Base-by-base conservation (phyloP, 1,140 invertebrate genomes). In the Notospermus geniculatus region DNA sequence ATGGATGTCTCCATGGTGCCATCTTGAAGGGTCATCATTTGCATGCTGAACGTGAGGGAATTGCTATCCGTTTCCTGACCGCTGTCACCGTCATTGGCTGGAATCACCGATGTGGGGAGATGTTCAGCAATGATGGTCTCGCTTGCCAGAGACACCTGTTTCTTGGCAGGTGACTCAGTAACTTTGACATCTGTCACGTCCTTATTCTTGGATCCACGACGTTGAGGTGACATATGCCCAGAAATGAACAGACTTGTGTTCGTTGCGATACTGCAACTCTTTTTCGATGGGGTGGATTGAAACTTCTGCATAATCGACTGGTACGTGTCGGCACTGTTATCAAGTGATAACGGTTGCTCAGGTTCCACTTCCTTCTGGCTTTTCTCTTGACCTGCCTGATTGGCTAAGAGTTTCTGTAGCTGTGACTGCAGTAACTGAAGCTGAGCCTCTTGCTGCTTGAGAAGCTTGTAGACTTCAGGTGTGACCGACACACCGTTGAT, bases 391-490 rank as follows among this genome's bases (percentile, higher is more conserved):
- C n/a, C n/a, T 19, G 39, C n/a, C 30, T 27, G 30, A n/a, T 25
- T 30, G 54, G 30, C 25, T 19, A 73, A 63, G 11, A 80, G 66
- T 25, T 70, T 53, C 43, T 73, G 68, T 27, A 80, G 73, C 64
- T 80, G 78, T 27, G 71, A 64, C 55, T 76, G 75, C 7, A 80
- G 63, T 39, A 66, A 59, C 58, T 75, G 72, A 17, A 80, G 65
- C 64, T 80, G 75, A 27, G 71, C 66, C 60, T 73, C 72, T 60
- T 80, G 78, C 45, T 74, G 66, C 25, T 73, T 57, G 5, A 80
- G 63, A 4, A 76, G 62, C 52, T 74, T 63, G 29, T 75, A 73
- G 13, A 36, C 32, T 15, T 36, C 32, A 7, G 32, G 32, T 36
- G 32, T 36, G 32, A 36, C 32, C 15, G 32, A 4, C 32, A 36